Percentiles rank a stretch among this genome's conserved stretches.
Conservation (phyloP, 2,888 invertebrate genomes). For the Papilio gigon region DNA sequence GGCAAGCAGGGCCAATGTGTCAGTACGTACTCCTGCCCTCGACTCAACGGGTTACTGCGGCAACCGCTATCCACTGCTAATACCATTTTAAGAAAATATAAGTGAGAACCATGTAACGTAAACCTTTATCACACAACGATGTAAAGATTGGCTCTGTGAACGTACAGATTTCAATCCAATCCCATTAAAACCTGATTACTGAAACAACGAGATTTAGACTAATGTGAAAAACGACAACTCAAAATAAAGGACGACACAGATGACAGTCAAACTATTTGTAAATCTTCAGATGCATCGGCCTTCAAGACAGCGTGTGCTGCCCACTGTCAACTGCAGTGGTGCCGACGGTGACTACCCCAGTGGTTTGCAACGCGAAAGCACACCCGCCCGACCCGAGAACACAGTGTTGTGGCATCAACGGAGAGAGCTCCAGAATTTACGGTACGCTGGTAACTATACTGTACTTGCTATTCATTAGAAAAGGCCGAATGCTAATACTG, state of each 20-base stretch:
- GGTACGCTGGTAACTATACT: conserved; percentile 48
- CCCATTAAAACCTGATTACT: too few relatives aligned
- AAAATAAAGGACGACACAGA: too few relatives aligned
- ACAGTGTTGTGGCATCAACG: conserved; percentile 65
- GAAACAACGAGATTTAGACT: too few relatives aligned
- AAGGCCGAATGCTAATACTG: too few relatives aligned
- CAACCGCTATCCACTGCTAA: conserved; percentile 50
- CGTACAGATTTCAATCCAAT: too few relatives aligned
- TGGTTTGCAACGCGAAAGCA: conserved; percentile 47
- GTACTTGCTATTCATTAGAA: too few relatives aligned
- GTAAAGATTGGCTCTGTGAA: too few relatives aligned
- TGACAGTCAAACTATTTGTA: neutral
- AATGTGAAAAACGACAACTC: too few relatives aligned
- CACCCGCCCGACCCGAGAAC: conserved; percentile 56
- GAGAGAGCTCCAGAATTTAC: conserved; percentile 55
- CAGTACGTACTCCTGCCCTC: conserved; percentile 54
- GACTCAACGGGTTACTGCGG: conserved; percentile 50
- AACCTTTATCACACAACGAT: too few relatives aligned
- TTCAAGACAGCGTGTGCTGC: conserved; percentile 61
- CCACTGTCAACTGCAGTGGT: conserved; percentile 41
- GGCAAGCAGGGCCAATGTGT: conserved; percentile 57
- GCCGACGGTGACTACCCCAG: conserved; percentile 37
- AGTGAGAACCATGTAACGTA: conserved; percentile 50
- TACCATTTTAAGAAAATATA: conserved; percentile 55
- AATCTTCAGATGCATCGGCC: conserved; percentile 55